Percentiles rank a stretch among this genome's conserved stretches.
Evolutionary conservation across 1,140 invertebrate genomes (phyloP).

Genomic region (Caenorhabditis latens): DNA sequence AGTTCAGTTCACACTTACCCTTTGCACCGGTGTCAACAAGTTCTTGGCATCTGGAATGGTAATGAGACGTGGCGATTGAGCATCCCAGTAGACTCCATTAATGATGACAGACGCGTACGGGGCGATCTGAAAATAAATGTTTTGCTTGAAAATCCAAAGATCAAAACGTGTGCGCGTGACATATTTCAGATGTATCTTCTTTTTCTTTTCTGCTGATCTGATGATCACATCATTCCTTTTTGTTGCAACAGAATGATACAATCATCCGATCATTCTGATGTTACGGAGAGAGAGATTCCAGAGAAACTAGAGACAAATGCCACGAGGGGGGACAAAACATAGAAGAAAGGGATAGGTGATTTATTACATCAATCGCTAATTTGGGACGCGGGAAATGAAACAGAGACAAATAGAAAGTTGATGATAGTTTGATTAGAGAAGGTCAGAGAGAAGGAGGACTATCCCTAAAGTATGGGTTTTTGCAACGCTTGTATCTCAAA

Average conservation of each 20-base stretch:
- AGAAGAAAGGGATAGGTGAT: background rate
- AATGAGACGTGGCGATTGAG: slow-evolving; percentile 92
- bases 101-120: slow-evolving; percentile 96
- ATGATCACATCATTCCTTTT: slow-evolving; percentile 16
- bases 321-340: background rate
- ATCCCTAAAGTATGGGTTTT: no score
- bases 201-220: slow-evolving; percentile 4
- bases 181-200: slow-evolving; percentile 7
- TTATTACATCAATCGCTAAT: slow-evolving; percentile 14
- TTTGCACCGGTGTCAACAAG: slow-evolving; percentile 81
- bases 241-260: background rate
- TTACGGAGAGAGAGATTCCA: background rate
- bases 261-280: background rate
- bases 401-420: no score
- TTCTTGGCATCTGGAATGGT: slow-evolving; percentile 98
- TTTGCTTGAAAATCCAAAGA: background rate
- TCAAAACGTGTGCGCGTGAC: slow-evolving; percentile 1
- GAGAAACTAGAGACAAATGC: background rate
- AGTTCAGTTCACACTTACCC: slow-evolving; percentile 51
- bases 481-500: no score
- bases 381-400: background rate
- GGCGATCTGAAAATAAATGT: slow-evolving; percentile 84
- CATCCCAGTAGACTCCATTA: slow-evolving; percentile 98
- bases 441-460: no score
- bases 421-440: background rate